Evolutionary conservation across 2,797 vertebrate species (phyloP).

Genomic region (Gallinago solitaria): DNA sequence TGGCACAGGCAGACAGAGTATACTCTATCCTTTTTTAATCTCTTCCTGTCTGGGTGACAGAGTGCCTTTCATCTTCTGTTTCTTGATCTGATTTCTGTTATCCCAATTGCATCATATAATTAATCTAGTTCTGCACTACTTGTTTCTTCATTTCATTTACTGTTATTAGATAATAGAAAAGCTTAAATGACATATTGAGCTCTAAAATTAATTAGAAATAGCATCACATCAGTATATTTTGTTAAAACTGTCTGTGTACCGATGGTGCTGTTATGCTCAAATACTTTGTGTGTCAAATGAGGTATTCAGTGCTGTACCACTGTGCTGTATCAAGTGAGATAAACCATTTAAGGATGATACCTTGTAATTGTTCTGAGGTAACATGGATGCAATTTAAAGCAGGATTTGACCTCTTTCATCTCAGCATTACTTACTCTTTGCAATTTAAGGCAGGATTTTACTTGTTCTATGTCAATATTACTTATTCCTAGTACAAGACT

Average conservation of each 20-base stretch:
- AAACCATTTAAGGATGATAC: background rate
- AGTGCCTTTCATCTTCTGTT: background rate
- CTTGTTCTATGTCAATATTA: background rate
- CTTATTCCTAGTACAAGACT: background rate
- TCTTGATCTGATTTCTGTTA: conserved; percentile 3
- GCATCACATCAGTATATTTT: background rate
- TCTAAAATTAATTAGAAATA: conserved; percentile 20
- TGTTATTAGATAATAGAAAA: background rate
- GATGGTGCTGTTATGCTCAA: background rate
- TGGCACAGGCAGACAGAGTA: background rate
- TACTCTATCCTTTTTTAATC: background rate
- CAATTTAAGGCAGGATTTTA: background rate
- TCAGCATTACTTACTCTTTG: background rate
- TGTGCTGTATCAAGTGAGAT: background rate
- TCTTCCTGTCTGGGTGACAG: background rate
- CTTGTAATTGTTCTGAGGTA: background rate
- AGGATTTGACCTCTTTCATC: background rate
- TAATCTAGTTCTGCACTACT: background rate
- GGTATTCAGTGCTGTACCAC: background rate
- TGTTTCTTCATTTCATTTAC: conserved; percentile 9
- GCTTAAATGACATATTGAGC: background rate
- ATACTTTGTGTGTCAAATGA: background rate
- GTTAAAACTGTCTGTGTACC: background rate
- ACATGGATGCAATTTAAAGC: background rate
- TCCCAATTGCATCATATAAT: background rate